phyloP scores from a whole-genome alignment of 2,113 vertebrate species.

The Callocephalon fimbriatum region DNA sequence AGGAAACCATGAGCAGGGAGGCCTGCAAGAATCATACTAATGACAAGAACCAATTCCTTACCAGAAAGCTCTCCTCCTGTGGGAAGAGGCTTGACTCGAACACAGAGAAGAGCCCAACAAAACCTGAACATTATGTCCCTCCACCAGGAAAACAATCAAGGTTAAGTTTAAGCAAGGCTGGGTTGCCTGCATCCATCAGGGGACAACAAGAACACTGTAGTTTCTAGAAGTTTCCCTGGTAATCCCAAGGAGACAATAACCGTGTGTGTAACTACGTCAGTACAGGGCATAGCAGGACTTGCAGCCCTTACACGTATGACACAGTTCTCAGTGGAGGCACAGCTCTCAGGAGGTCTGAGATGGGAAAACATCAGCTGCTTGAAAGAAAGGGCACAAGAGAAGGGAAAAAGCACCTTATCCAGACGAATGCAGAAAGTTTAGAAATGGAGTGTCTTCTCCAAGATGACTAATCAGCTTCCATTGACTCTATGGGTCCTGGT shows the following conservation, averaged over 20 bases:
- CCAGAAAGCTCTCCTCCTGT: not conserved
- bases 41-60: not conserved
- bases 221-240: not conserved
- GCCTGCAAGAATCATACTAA: not conserved
- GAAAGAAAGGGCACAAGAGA: not conserved
- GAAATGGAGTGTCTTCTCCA: not conserved
- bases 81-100: not conserved
- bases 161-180: not conserved
- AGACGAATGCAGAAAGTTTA: not conserved
- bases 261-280: not conserved
- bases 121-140: not conserved
- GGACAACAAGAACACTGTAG: not conserved
- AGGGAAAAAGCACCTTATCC: not conserved
- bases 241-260: not conserved
- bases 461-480: not conserved
- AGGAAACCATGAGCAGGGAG: not conserved
- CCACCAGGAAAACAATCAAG: not conserved
- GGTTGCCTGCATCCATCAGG: not conserved
- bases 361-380: not conserved
- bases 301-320: not conserved
- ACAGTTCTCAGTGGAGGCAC: not conserved
- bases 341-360: not conserved
- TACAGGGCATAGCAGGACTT: not conserved
- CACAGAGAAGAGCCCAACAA: not conserved
- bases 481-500: too few species aligned